Percentiles rank a stretch among this genome's conserved stretches.
phyloP scores from a whole-genome alignment of 2,888 invertebrate genomes.

The Piscicola geometra region DNA sequence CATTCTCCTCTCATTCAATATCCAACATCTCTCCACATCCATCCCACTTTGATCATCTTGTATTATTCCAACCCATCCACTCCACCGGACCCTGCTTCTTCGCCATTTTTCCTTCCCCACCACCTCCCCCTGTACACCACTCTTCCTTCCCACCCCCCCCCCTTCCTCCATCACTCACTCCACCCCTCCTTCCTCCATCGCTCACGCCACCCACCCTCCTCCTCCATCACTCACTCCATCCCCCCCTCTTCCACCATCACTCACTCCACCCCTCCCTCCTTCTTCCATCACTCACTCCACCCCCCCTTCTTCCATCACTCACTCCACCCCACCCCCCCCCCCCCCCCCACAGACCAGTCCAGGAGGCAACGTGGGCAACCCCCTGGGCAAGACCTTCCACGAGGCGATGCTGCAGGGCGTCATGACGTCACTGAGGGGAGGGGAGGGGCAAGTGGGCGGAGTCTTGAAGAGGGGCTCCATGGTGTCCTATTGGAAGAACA shows the following conservation, averaged over 20 bases:
- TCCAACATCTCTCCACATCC: conserved; percentile 51
- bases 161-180: background rate
- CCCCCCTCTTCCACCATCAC: background rate
- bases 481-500: too few relatives aligned
- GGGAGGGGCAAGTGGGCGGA: conserved; percentile 63
- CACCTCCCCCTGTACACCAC: too few relatives aligned
- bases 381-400: conserved; percentile 79
- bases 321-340: too few relatives aligned
- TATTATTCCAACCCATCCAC: too few relatives aligned
- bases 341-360: conserved; percentile 60
- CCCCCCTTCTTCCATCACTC: too few relatives aligned
- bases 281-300: too few relatives aligned
- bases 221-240: too few relatives aligned
- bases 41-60: background rate
- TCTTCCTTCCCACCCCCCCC: too few relatives aligned
- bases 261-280: too few relatives aligned
- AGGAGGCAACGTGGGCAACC: conserved; percentile 81
- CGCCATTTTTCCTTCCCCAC: too few relatives aligned
- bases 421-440: conserved; percentile 88
- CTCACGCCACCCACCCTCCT: conserved; percentile 63
- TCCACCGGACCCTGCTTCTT: too few relatives aligned
- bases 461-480: conserved; percentile 76
- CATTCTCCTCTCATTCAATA: too few relatives aligned
- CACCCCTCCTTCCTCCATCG: background rate
- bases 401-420: conserved; percentile 81